These are phyloP conservation scores for Menidia menidia DNA, from an alignment of 2,797 vertebrate genomes.

Conservation along the genomic window DNA sequence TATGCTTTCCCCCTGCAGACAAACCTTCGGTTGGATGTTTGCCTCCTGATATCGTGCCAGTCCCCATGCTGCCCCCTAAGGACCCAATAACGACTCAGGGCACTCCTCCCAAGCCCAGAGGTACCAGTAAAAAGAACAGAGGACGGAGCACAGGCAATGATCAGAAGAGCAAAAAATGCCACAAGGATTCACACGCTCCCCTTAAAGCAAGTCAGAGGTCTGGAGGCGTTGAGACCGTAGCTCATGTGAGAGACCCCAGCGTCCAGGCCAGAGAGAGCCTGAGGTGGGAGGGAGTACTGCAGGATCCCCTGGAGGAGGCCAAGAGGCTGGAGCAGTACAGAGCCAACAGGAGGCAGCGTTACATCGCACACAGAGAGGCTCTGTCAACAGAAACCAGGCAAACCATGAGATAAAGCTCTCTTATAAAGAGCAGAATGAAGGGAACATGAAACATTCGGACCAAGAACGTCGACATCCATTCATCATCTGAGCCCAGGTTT, in stretches of 20 bases:
- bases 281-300: constrained; percentile 87
- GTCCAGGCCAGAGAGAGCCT: constrained; percentile 79
- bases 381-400: constrained; percentile 39
- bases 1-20: constrained; percentile 72
- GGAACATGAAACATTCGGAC: constrained; percentile 10
- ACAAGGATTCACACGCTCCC: not conserved
- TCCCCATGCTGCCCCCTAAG: constrained; percentile 10
- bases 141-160: constrained; percentile 4
- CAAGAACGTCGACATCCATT: constrained; percentile 1
- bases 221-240: not conserved
- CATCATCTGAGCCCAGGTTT: constrained; percentile 12
- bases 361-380: constrained; percentile 76
- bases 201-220: not conserved
- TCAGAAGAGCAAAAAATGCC: constrained; percentile 45
- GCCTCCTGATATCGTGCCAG: constrained; percentile 22
- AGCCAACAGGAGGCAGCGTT: constrained; percentile 85
- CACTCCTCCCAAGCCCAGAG: constrained; percentile 42
- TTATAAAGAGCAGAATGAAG: constrained; percentile 5
- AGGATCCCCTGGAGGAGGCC: constrained; percentile 86
- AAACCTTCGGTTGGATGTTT: constrained; percentile 54
- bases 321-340: constrained; percentile 84
- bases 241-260: constrained; percentile 38
- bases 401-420: constrained; percentile 7
- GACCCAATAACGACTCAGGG: constrained; percentile 13
- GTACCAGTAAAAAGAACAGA: constrained; percentile 21